Evolutionary conservation across 1,140 invertebrate genomes (phyloP).

Genomic region (Cotesia typhae): DNA sequence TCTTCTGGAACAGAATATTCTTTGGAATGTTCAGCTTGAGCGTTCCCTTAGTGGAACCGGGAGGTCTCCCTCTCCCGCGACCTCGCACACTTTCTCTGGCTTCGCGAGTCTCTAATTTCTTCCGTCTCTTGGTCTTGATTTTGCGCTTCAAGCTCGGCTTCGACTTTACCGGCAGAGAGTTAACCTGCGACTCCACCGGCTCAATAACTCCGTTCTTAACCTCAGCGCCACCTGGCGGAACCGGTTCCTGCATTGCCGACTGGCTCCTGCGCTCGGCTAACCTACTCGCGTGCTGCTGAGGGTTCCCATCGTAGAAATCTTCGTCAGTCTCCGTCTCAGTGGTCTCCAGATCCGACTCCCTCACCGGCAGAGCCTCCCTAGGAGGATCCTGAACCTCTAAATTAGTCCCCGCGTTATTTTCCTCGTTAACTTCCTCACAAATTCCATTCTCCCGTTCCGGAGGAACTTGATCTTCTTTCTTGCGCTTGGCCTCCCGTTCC

Average conservation of each 20-base stretch:
- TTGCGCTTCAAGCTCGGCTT: slow-evolving; percentile 56
- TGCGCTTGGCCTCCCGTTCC: slow-evolving; percentile 48
- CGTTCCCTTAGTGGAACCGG: slow-evolving; percentile 41
- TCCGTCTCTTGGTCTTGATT: slow-evolving; percentile 48
- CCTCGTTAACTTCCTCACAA: not conserved
- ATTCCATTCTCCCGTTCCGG: slow-evolving; percentile 15
- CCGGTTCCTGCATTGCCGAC: slow-evolving; percentile 67
- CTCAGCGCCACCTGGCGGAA: slow-evolving; percentile 37
- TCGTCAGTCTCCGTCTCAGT: slow-evolving; percentile 85
- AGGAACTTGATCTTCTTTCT: slow-evolving; percentile 20
- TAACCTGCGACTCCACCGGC: slow-evolving; percentile 44
- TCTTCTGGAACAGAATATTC: slow-evolving; percentile 55
- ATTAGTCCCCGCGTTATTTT: not conserved
- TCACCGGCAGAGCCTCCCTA: slow-evolving; percentile 49
- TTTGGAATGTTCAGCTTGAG: slow-evolving; percentile 64
- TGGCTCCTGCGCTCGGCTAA: slow-evolving; percentile 78
- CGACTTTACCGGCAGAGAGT: not conserved
- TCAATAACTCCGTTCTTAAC: slow-evolving; percentile 70
- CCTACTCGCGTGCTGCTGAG: slow-evolving; percentile 76
- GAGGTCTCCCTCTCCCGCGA: slow-evolving; percentile 11
- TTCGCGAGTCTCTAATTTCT: not conserved
- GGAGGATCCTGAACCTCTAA: not conserved
- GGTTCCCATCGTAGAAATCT: slow-evolving; percentile 85
- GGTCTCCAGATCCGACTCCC: slow-evolving; percentile 84
- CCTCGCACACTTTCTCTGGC: not conserved